Percentiles rank a stretch among this genome's conserved stretches.
phyloP scores from a whole-genome alignment of 2,888 invertebrate species.

The Acrocera orbiculus region DNA sequence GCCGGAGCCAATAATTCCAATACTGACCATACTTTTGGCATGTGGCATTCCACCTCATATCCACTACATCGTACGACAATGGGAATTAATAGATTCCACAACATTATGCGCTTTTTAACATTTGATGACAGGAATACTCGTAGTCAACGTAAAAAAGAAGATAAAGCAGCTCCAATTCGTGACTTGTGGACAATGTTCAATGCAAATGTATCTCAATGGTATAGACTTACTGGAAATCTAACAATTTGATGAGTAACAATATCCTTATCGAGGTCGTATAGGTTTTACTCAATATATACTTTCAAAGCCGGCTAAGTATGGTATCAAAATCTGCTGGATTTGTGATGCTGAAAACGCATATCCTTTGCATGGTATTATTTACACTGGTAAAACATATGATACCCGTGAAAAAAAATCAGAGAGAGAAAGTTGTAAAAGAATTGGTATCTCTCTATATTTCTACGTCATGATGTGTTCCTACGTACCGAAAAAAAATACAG shows the following conservation, averaged over 20 bases:
- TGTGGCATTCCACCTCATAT: too few species aligned
- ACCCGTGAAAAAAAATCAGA: too few species aligned
- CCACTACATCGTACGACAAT: constrained; percentile 10
- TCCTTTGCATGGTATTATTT: constrained; percentile 15
- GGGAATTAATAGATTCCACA: constrained; percentile 14
- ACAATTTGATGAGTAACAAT: constrained; percentile 19
- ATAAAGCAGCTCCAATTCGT: constrained; percentile 17
- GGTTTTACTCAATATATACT: constrained; percentile 17
- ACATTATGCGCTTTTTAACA: constrained; percentile 16
- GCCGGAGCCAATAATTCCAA: too few species aligned
- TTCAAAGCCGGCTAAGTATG: constrained; percentile 6
- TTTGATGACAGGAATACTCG: constrained; percentile 18
- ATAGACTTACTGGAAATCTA: constrained; percentile 16
- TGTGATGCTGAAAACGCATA: constrained; percentile 16
- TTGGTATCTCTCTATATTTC: too few species aligned
- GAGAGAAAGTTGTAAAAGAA: too few species aligned
- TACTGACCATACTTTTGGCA: too few species aligned
- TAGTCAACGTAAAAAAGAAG: constrained; percentile 11
- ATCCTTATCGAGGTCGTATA: constrained; percentile 16
- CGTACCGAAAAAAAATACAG: too few species aligned
- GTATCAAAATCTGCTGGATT: constrained; percentile 18
- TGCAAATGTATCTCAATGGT: constrained; percentile 16
- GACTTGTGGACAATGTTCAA: constrained; percentile 18
- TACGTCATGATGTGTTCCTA: too few species aligned
- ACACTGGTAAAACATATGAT: too few species aligned